These are phyloP conservation scores for Caenorhabditis doughertyi DNA, from an alignment of 2,888 invertebrate species.

Conservation along the genomic window DNA sequence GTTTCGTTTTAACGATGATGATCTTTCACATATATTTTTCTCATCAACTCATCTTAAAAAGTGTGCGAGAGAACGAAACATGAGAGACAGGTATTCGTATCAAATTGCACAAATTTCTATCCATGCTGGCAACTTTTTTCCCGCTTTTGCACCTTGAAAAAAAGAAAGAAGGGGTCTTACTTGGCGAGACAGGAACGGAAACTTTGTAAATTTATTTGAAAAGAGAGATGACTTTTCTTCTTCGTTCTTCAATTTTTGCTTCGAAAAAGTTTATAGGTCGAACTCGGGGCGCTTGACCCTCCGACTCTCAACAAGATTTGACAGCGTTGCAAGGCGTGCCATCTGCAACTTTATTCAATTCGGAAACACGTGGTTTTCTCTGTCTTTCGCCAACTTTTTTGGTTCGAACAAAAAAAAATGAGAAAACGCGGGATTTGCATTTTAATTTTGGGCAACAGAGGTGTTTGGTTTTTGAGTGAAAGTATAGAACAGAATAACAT, in stretches of 20 bases:
- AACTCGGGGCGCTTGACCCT: background rate
- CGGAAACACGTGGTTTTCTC: conserved; percentile 51
- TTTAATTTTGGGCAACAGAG: conserved; percentile 1
- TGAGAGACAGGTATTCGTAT: conserved; percentile 53
- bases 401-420: background rate
- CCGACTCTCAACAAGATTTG: conserved; percentile 36
- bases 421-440: conserved; percentile 34
- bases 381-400: conserved; percentile 4
- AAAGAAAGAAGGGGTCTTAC: conserved; percentile 5
- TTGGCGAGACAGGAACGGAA: conserved; percentile 22
- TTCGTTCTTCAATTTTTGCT: conserved; percentile 24
- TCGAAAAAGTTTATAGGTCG: conserved; percentile 58
- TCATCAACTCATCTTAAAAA: conserved; percentile 41
- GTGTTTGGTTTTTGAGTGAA: conserved; percentile 25
- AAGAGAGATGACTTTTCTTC: conserved; percentile 12
- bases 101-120: conserved; percentile 55
- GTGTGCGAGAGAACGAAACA: conserved; percentile 39
- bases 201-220: conserved; percentile 38
- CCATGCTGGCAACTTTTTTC: conserved; percentile 51
- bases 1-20: background rate
- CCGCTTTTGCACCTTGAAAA: conserved; percentile 17
- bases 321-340: conserved; percentile 16
- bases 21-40: conserved; percentile 33
- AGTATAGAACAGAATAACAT: background rate
- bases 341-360: conserved; percentile 58